phyloP scores from a whole-genome alignment of 1,140 invertebrate species.

The Thalassaphorura encarpata region DNA sequence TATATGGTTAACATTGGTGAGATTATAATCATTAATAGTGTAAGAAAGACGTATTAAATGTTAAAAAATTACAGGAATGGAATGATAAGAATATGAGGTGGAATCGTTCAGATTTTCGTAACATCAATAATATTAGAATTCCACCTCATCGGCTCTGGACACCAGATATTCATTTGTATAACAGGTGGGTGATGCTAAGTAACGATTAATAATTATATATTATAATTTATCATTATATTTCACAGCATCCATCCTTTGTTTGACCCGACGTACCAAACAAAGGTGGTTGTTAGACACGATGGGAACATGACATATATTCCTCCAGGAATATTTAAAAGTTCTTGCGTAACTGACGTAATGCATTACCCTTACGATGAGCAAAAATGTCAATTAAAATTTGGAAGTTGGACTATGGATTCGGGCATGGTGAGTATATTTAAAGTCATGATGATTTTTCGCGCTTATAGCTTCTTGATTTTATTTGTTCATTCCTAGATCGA shows the following conservation, averaged over 20 bases:
- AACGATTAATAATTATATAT: too few species aligned
- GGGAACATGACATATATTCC: slow-evolving; percentile 93
- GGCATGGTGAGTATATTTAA: slow-evolving; percentile 58
- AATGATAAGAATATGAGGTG: slow-evolving; percentile 5
- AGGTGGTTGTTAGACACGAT: slow-evolving; percentile 88
- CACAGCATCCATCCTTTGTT: slow-evolving; percentile 83
- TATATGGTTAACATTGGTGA: neutral
- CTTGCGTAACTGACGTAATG: slow-evolving; percentile 97
- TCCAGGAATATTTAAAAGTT: slow-evolving; percentile 93
- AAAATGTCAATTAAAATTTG: slow-evolving; percentile 94
- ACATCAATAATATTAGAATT: neutral
- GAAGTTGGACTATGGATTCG: slow-evolving; percentile 95
- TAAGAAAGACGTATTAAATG: neutral
- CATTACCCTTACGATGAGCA: slow-evolving; percentile 99
- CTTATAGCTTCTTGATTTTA: neutral
- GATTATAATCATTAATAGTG: neutral
- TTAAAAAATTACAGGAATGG: slow-evolving; percentile 1
- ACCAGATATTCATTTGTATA: neutral
- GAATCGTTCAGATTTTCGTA: neutral
- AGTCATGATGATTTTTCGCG: too few species aligned
- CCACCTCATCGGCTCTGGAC: slow-evolving; percentile 6
- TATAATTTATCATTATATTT: too few species aligned
- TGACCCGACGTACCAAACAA: slow-evolving; percentile 94
- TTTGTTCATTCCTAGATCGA: slow-evolving; percentile 59
- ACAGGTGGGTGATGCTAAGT: too few species aligned